These are phyloP conservation scores for Paragorgia papillata DNA, from an alignment of 92 coral and sea anemone species.

Conservation along the genomic window DNA sequence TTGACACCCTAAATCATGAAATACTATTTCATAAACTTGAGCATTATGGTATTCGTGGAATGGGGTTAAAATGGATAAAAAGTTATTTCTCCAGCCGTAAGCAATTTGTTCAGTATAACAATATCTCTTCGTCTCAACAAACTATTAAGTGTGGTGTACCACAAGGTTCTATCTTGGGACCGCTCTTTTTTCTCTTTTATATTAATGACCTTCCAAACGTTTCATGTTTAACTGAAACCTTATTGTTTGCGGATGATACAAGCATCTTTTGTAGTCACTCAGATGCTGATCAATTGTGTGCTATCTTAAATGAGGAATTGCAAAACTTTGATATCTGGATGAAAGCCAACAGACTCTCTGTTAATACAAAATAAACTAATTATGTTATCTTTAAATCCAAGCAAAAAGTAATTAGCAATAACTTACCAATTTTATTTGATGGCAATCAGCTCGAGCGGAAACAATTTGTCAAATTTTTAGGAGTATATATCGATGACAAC, in stretches of 20 bases:
- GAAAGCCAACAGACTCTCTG: conserved; percentile 18
- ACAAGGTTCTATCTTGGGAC: conserved; percentile 52
- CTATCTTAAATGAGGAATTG: conserved; percentile 12
- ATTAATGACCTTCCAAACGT: conserved; percentile 25
- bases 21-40: too few relatives aligned
- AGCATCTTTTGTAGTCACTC: conserved; percentile 37
- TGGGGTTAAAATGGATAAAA: neutral
- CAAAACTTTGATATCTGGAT: conserved; percentile 1
- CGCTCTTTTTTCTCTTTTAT: conserved; percentile 40
- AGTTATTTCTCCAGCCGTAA: conserved; percentile 48
- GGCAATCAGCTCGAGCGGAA: neutral
- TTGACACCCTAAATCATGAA: too few relatives aligned
- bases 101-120: conserved; percentile 49
- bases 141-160: conserved; percentile 36
- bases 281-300: conserved; percentile 24
- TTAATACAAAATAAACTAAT: conserved; percentile 17
- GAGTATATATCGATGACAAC: conserved; percentile 19
- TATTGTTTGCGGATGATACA: conserved; percentile 55
- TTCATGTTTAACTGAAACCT: conserved; percentile 3
- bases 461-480: conserved; percentile 3
- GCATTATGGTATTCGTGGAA: too few relatives aligned
- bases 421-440: conserved; percentile 1
- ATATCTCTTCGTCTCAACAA: conserved; percentile 25
- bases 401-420: conserved; percentile 6
- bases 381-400: conserved; percentile 13